Base-by-base conservation (phyloP, 1,140 invertebrate species). In the Meloidogyne hapla region DNA sequence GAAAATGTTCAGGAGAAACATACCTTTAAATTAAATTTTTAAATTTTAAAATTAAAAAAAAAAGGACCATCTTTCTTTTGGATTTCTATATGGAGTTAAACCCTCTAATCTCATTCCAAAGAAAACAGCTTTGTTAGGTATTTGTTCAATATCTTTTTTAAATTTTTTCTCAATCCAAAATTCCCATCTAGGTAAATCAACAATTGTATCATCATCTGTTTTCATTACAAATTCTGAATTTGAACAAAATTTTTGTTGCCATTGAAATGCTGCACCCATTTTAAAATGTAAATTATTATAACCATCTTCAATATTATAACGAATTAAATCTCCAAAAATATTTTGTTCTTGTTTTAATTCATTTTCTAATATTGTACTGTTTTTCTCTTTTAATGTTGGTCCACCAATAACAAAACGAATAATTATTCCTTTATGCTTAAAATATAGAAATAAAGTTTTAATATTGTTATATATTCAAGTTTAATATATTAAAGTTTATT, bases 151-250 rank as follows among this genome's bases (percentile, higher is more conserved):
- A 56, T 56, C 18, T 5, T 56, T n/a, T n/a, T 56, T 56, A 56
- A 56, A 56, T 13, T 33, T 70, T 48, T 48, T 9, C 0, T 45
- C 69, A 1, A 40, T 61, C 69, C 69, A 70, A 70, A 70, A 45
- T 42, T 70, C 61, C 69, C 38, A 70, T 45, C 69, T 45, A 26
- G 18, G 45, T 25, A 70, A 70, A 61, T 70, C 69, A 40, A 70
- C 69, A 70, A 70, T 70, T 70, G 69, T 70, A 28, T 70, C 69
- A 28, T 70, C 69, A 42, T 70, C 69, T 28, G 69, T 70, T 70
- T 70, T 70, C 69, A 70, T 70, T 6, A 70, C 28, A 70, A 42
- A 70, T 70, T 70, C 69, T 26, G 69, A 38, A 70, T 70, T 70
- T 21, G 69, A 28, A 48, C 38, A 70, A 18, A 38, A 70, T 56